phyloP scores from a whole-genome alignment of 2,888 invertebrate species.

The Neocrepidodera transversa region DNA sequence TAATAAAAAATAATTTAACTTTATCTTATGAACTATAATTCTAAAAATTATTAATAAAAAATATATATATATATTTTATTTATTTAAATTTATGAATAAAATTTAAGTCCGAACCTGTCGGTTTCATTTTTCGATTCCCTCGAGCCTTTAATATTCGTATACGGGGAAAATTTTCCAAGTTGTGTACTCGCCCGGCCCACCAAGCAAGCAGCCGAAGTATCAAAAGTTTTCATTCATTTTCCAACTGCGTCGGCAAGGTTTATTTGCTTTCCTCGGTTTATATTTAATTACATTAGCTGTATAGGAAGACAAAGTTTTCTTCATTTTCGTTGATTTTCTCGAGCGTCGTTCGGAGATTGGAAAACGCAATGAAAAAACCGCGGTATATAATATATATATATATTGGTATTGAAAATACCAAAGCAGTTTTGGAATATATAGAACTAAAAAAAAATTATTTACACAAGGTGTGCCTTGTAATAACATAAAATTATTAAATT shows the following conservation, averaged over 20 bases:
- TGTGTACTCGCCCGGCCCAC: conserved; percentile 1
- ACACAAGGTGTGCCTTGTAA: no score
- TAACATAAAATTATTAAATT: no score
- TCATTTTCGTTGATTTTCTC: no score
- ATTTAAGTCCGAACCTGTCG: background rate
- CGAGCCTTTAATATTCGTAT: conserved; percentile 11
- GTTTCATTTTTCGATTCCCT: background rate
- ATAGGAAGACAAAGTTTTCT: conserved; percentile 41
- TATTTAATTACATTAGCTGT: conserved; percentile 48
- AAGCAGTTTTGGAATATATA: no score
- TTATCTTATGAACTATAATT: background rate
- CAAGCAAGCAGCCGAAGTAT: conserved; percentile 16
- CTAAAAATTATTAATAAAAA: no score
- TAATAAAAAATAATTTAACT: background rate
- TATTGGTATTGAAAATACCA: no score
- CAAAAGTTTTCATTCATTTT: conserved; percentile 39
- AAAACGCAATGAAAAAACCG: no score
- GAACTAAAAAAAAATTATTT: no score
- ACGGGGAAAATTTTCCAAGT: conserved; percentile 10
- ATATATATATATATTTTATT: no score
- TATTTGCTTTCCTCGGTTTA: conserved; percentile 46
- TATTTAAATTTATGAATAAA: no score
- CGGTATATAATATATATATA: no score
- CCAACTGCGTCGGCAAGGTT: conserved; percentile 30
- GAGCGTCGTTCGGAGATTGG: no score